Base-by-base conservation (phyloP, 2,888 invertebrate genomes). In the Capitulum mitella region DNA sequence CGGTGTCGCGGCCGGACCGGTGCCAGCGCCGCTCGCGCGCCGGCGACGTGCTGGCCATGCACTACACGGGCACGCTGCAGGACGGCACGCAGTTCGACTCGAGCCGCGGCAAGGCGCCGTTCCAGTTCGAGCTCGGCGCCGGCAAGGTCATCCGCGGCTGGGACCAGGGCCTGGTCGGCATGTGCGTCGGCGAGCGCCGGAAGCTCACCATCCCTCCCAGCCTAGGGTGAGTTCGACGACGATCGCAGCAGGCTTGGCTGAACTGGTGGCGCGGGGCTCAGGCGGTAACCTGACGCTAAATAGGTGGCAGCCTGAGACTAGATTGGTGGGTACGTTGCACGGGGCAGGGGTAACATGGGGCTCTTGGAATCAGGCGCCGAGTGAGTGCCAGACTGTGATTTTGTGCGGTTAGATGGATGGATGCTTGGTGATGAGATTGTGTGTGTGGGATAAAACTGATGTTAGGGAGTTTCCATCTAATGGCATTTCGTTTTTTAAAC, bases 101-200 rank as follows among this genome's bases (percentile, higher is more conserved):
- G 70, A 82, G 80, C 54, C 64, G 77, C 58, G 75, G 80, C 34
- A 79, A 78, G 3, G 77, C 85, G 76, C 86, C 86, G 3, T 86
- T 86, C 82, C 83, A 84, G 80, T 86, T 87, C 82, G 85, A 86
- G 81, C 81, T 86, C 16, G 86, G 86, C 26, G 83, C 84, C 22
- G 85, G 86, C 32, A 85, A 85, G 80, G 86, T 87, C 37, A 86
- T 87, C 80, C 83, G 84, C 79, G 86, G 86, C 16, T 87, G 87
- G 87, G 87, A 87, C 78, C 83, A 85, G 79, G 87, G 87, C 1
- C 81, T 87, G n/a, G 79, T 83, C 43, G 86, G 84, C 46, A 86
- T 86, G 85, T 87, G 86, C 81, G 82, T 84, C 0, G 86, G 85
- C 19, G 86, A 86, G 81, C 85, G 85, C 79, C 82, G 86, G 34